Conservation (phyloP, 2,113 vertebrate species). For the Albula goreensis region DNA sequence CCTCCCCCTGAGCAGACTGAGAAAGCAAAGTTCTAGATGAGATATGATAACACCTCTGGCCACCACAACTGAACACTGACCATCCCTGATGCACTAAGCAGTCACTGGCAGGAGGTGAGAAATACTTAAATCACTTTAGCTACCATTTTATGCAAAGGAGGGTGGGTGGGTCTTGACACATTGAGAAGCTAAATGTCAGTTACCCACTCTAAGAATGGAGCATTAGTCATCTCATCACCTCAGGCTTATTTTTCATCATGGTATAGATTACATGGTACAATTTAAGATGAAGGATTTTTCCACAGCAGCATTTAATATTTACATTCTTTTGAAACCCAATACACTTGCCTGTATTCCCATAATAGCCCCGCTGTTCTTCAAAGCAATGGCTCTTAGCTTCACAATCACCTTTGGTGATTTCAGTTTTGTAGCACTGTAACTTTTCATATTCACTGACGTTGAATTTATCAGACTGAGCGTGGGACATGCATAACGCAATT, state of each 20-base stretch:
- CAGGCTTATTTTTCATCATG: background rate
- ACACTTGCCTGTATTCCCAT: conserved; percentile 56
- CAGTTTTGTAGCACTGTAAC: conserved; percentile 46
- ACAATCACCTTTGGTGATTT: conserved; percentile 36
- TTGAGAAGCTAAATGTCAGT: conserved; percentile 2
- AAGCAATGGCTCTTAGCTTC: conserved; percentile 51
- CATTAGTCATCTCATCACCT: background rate
- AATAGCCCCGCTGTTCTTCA: conserved; percentile 52
- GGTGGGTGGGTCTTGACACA: background rate
- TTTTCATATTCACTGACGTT: background rate
- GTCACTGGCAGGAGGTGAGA: conserved; percentile 54
- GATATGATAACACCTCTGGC: conserved; percentile 57
- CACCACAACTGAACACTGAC: conserved; percentile 60
- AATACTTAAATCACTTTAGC: background rate
- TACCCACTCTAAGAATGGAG: background rate
- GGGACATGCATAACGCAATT: background rate
- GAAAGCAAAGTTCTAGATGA: conserved; percentile 44
- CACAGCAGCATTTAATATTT: conserved; percentile 10
- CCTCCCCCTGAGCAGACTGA: conserved; percentile 38
- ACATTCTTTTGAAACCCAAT: background rate
- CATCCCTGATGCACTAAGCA: conserved; percentile 64
- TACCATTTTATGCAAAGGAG: background rate
- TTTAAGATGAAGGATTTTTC: conserved; percentile 7
- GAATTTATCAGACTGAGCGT: background rate
- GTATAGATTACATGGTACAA: conserved; percentile 7